Conservation (phyloP, 2,113 vertebrate species). For the Petrocephalus zakoni region DNA sequence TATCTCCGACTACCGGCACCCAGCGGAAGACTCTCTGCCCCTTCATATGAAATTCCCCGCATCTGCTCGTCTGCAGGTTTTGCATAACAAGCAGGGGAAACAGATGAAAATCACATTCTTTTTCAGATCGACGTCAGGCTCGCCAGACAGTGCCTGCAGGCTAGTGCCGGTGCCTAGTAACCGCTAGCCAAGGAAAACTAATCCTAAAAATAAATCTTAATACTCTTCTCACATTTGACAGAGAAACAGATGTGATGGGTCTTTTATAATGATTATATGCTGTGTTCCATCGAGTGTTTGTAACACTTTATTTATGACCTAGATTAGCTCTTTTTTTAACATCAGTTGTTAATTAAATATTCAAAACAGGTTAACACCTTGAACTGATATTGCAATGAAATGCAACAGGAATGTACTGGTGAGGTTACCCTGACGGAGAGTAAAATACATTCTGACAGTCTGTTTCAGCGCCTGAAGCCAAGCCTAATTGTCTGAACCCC, state of each 20-base stretch:
- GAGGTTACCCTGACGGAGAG: neutral
- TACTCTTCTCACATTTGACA: neutral
- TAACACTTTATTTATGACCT: neutral
- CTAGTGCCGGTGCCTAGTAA: neutral
- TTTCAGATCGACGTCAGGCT: neutral
- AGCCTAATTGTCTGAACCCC: neutral
- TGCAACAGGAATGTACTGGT: neutral
- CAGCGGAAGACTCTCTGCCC: neutral
- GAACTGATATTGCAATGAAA: neutral
- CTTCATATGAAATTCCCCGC: neutral
- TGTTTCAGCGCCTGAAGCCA: neutral
- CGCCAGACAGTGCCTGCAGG: neutral
- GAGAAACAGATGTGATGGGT: neutral
- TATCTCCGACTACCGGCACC: neutral
- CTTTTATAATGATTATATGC: neutral
- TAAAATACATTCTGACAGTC: slow-evolving; percentile 7
- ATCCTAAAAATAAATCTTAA: neutral
- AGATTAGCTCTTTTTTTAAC: neutral
- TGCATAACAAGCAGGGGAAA: neutral
- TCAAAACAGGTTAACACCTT: slow-evolving; percentile 12
- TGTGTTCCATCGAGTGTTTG: neutral
- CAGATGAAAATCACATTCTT: neutral
- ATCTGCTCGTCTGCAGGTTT: neutral
- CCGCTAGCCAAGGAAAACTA: neutral
- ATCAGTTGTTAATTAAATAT: neutral